These are phyloP conservation scores for Leptobrachium leishanense DNA, from an alignment of 2,113 vertebrate genomes.

Conservation along the genomic window DNA sequence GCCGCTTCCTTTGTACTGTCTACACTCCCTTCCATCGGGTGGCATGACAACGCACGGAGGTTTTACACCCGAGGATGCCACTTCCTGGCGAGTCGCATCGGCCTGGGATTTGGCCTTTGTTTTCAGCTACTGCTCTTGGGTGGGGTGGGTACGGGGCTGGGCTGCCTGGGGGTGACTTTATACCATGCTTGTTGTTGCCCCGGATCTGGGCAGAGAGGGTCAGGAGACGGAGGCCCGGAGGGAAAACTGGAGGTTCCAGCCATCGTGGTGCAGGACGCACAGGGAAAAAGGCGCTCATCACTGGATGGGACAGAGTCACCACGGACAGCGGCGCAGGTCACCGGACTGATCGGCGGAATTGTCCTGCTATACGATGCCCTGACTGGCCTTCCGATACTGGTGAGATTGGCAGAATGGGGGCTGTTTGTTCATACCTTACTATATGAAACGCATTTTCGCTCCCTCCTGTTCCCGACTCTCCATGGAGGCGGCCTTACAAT, in stretches of 20 bases:
- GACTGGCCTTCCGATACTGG: slow-evolving; percentile 79
- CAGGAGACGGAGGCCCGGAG: slow-evolving; percentile 64
- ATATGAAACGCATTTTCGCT: no score
- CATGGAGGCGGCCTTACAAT: no score
- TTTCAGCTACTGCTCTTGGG: slow-evolving; percentile 76
- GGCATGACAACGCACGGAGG: slow-evolving; percentile 78
- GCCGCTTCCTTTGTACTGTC: slow-evolving; percentile 81
- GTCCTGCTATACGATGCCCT: slow-evolving; percentile 79
- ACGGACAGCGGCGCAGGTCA: slow-evolving; percentile 80
- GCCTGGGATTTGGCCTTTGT: slow-evolving; percentile 76
- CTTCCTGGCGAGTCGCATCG: slow-evolving; percentile 79
- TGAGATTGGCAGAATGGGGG: slow-evolving; percentile 56
- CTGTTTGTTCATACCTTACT: no score
- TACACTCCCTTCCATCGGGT: slow-evolving; percentile 77
- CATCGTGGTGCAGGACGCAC: slow-evolving; percentile 77
- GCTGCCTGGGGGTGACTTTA: slow-evolving; percentile 76
- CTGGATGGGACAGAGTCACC: slow-evolving; percentile 77
- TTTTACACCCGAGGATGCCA: slow-evolving; percentile 77
- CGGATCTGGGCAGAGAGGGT: slow-evolving; percentile 69
- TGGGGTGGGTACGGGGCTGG: slow-evolving; percentile 76
- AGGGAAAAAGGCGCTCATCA: slow-evolving; percentile 75
- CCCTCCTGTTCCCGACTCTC: no score
- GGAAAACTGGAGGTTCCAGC: slow-evolving; percentile 74
- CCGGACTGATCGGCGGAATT: slow-evolving; percentile 78
- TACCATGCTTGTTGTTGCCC: slow-evolving; percentile 69